Evolutionary conservation across 2,113 vertebrate genomes (phyloP).

Genomic region (Chaetura pelagica): DNA sequence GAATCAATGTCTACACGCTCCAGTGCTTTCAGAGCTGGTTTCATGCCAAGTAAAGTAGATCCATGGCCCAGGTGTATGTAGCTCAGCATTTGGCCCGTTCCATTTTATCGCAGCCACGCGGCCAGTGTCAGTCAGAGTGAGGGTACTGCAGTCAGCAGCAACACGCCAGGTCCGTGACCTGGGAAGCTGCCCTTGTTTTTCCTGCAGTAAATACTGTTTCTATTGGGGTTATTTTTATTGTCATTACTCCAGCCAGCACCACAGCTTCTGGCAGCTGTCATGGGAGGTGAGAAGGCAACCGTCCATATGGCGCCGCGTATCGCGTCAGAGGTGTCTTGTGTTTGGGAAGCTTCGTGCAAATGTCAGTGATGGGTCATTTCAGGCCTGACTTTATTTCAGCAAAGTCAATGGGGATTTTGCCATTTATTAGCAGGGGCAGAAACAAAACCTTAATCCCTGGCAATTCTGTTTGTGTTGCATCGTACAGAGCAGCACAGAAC

Average conservation of each 20-base stretch:
- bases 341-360: background rate
- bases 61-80: fast-evolving
- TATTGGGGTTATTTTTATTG: background rate
- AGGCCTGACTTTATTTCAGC: slow-evolving; percentile 8
- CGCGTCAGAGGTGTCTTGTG: fast-evolving
- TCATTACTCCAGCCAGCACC: background rate
- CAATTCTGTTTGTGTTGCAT: background rate
- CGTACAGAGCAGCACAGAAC: no score
- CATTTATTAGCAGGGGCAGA: background rate
- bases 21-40: background rate
- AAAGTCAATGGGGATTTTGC: slow-evolving; percentile 4
- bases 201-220: background rate
- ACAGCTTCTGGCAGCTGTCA: slow-evolving; percentile 34
- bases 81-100: fast-evolving
- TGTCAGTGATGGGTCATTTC: background rate
- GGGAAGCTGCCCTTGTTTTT: background rate
- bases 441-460: slow-evolving; percentile 39
- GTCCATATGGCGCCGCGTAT: background rate
- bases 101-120: fast-evolving
- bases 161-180: background rate
- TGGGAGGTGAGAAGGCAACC: background rate
- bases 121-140: fast-evolving
- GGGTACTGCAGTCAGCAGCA: background rate
- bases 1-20: background rate
- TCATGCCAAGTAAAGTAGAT: background rate